These are phyloP conservation scores for Rhabdomys dilectus DNA, from an alignment of 2,113 vertebrate species.

Conservation along the genomic window DNA sequence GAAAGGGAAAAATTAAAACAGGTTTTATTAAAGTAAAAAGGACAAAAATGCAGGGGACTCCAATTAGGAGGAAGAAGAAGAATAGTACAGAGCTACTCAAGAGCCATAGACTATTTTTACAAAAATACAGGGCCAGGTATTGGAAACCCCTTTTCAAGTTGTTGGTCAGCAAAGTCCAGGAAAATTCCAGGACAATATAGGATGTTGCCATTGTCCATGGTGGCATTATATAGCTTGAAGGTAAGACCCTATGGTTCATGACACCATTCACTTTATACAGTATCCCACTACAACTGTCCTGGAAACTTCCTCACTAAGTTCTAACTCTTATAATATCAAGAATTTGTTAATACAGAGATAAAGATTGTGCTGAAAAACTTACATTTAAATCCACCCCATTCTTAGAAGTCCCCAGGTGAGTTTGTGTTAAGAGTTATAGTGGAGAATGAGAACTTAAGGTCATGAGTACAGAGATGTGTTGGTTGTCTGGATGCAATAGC, in stretches of 20 bases:
- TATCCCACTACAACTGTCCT: neutral
- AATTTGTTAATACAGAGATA: neutral
- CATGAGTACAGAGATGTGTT: no score
- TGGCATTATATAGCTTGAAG: neutral
- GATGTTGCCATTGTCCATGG: neutral
- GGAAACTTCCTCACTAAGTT: neutral
- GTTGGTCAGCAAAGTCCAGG: neutral
- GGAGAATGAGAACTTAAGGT: no score
- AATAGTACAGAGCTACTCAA: no score
- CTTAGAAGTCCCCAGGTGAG: neutral
- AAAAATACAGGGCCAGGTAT: no score
- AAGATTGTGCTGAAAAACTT: neutral
- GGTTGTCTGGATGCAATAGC: no score
- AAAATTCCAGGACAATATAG: neutral
- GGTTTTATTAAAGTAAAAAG: neutral
- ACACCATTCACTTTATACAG: neutral
- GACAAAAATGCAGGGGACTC: no score
- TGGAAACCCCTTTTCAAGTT: neutral
- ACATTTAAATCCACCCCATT: conserved; percentile 8
- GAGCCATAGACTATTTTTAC: no score
- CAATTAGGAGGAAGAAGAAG: no score
- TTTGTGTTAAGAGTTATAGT: no score
- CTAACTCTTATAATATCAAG: neutral
- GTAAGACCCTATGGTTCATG: neutral
- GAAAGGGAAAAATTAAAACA: neutral